Base-by-base conservation (phyloP, 2,797 vertebrate genomes). In the Thamnophis elegans region DNA sequence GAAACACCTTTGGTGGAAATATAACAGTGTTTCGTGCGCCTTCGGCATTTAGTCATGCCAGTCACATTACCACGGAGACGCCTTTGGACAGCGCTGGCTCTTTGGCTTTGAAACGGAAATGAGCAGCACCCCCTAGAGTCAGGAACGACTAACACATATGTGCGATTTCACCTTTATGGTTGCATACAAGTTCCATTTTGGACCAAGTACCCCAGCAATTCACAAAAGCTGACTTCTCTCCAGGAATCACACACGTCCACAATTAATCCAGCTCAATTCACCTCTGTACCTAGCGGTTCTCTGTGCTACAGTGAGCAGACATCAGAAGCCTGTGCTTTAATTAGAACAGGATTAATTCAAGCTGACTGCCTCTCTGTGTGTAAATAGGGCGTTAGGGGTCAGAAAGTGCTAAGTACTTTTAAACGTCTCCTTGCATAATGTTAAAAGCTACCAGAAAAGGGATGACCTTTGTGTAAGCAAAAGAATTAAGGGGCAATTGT, bases 241-340 rank as follows among this genome's bases (percentile, higher is more conserved):
- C 1, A 0, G 0, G 93, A 90, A 95, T 94, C 97, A 97, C 97
- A 97, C 96, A 97, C 97, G 95, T 93, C 25, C 53, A 95, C 95
- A 97, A 98, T 97, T 98, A 98, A 99, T 98, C 98, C 98, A 97
- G 96, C 96, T 97, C 96, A 95, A 90, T 96, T 97, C 97, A 96
- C 96, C 96, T 97, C 94, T 96, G 97, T 98, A 98, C 98, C 98
- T 98, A 98, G 98, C 97, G 98, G 98, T 97, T 97, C 95, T 91
- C 97, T 98, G 97, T 97, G 97, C 97, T 97, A 96, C 97, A 97
- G 95, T 95, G 96, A 97, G 97, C 97, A 97, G 98, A 95, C 97
- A 97, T 97, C 97, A 97, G 98, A 97, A 97, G 97, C 97, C 96
- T 97, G 97, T 96, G 96, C 95, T 96, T 98, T 96, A 93, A 97